A percentile compares a stretch with the other conserved stretches of the same genome.
phyloP scores from a whole-genome alignment of 2,113 vertebrate species.

The Mesocricetus auratus region DNA sequence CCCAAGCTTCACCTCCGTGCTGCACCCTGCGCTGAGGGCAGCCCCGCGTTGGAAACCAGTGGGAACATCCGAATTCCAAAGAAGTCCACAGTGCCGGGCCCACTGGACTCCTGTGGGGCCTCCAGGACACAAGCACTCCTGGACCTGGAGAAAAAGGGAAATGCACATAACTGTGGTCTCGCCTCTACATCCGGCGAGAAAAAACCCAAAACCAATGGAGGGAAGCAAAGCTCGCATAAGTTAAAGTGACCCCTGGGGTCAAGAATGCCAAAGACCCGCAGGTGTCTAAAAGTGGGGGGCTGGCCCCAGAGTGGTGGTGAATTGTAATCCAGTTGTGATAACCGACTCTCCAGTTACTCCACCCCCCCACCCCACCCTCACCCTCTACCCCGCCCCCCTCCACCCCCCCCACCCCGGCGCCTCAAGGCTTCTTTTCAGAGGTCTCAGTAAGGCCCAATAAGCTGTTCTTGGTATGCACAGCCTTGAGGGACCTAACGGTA shows the following conservation, averaged over 20 bases:
- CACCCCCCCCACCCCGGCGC: neutral
- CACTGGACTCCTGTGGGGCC: slow-evolving; percentile 69
- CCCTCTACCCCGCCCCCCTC: no score
- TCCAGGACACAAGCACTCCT: neutral
- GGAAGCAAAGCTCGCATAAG: slow-evolving; percentile 57
- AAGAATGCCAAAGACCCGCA: neutral
- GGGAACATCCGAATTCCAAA: slow-evolving; percentile 80
- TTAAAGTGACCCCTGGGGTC: slow-evolving; percentile 60
- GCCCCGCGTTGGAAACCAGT: slow-evolving; percentile 72
- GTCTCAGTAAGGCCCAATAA: slow-evolving; percentile 63
- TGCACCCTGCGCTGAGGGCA: neutral
- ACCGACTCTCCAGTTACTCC: neutral
- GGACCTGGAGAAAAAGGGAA: slow-evolving; percentile 84
- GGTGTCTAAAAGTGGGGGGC: neutral
- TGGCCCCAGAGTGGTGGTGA: neutral
- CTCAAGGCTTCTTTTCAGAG: slow-evolving; percentile 62
- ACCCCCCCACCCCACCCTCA: no score
- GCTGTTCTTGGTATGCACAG: neutral
- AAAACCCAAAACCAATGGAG: slow-evolving; percentile 80
- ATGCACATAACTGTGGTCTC: neutral
- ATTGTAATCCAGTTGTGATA: neutral
- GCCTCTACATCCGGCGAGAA: slow-evolving; percentile 64
- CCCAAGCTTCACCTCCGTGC: slow-evolving; percentile 61
- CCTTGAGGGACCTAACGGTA: neutral
- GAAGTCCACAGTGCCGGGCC: neutral